Conservation (phyloP, 1,140 invertebrate genomes). For the Coenobita brevimanus region DNA sequence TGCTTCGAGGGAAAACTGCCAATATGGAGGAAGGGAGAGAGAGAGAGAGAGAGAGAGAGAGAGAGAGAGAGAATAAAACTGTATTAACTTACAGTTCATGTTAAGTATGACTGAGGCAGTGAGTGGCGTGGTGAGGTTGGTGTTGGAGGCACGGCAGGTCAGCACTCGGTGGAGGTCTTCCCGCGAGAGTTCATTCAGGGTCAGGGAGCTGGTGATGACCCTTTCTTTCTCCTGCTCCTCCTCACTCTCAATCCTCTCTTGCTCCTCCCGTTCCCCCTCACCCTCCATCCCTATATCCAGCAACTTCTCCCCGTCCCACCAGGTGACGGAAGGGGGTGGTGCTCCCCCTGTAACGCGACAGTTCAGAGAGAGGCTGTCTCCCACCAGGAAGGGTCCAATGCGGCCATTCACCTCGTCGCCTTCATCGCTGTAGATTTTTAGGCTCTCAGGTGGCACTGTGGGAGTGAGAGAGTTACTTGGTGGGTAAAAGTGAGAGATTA, state of each 20-base stretch:
- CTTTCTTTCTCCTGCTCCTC: too few relatives aligned
- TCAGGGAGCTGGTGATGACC: slow-evolving; percentile 55
- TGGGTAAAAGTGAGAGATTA: background rate
- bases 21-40: too few relatives aligned
- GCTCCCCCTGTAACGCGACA: slow-evolving; percentile 87
- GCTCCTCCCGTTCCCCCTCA: slow-evolving; percentile 22
- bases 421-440: slow-evolving; percentile 89
- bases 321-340: slow-evolving; percentile 85
- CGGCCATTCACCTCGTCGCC: slow-evolving; percentile 84
- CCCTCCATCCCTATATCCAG: slow-evolving; percentile 47
- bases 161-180: slow-evolving; percentile 59
- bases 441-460: slow-evolving; percentile 86
- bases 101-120: slow-evolving; percentile 70
- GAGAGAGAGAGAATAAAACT: too few relatives aligned
- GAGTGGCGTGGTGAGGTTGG: slow-evolving; percentile 85
- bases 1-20: too few relatives aligned
- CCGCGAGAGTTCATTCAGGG: slow-evolving; percentile 46
- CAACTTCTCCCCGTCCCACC: slow-evolving; percentile 76
- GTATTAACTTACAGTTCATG: slow-evolving; percentile 72
- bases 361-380: slow-evolving; percentile 76
- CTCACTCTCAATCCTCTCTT: too few relatives aligned
- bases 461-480: slow-evolving; percentile 73
- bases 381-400: slow-evolving; percentile 88
- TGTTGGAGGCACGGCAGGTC: slow-evolving; percentile 79
- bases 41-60: too few relatives aligned